A percentile compares a stretch with the other conserved stretches of the same genome.
Evolutionary conservation across 2,797 vertebrate genomes (phyloP).

Genomic region (Enteromius afrohamiltoni): DNA sequence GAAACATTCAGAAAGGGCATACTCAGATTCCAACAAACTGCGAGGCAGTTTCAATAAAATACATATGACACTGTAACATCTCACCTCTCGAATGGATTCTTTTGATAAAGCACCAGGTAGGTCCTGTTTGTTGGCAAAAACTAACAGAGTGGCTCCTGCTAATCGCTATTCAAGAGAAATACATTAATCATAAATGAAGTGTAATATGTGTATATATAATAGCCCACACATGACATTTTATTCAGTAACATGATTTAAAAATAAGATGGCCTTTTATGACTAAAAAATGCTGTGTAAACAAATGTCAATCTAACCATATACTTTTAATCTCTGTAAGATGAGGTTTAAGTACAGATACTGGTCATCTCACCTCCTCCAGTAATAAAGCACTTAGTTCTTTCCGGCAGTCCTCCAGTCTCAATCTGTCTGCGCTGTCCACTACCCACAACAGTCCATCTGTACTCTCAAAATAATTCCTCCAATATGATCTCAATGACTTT

Average conservation of each 20-base stretch:
- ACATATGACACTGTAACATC: background rate
- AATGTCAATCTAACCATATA: background rate
- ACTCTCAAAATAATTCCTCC: slow-evolving; percentile 96
- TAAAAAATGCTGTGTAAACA: background rate
- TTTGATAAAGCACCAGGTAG: slow-evolving; percentile 79
- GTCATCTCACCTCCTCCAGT: slow-evolving; percentile 82
- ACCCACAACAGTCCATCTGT: slow-evolving; percentile 95
- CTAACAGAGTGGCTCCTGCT: slow-evolving; percentile 87
- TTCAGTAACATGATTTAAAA: background rate
- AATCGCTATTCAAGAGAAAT: slow-evolving; percentile 78
- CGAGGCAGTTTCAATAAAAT: background rate
- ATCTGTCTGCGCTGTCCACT: slow-evolving; percentile 90
- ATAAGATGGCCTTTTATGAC: background rate
- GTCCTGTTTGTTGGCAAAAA: slow-evolving; percentile 90
- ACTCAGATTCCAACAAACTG: background rate
- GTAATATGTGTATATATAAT: no score
- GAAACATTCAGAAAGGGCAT: background rate
- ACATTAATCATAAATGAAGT: background rate
- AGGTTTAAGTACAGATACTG: background rate
- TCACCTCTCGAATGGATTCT: slow-evolving; percentile 79
- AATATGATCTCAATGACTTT: slow-evolving; percentile 92
- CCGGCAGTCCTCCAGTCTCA: slow-evolving; percentile 87
- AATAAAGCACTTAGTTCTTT: slow-evolving; percentile 83
- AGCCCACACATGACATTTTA: background rate
- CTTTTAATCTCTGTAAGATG: background rate